These are phyloP conservation scores for Helostoma temminkii DNA, from an alignment of 2,797 vertebrate genomes.

Conservation along the genomic window DNA sequence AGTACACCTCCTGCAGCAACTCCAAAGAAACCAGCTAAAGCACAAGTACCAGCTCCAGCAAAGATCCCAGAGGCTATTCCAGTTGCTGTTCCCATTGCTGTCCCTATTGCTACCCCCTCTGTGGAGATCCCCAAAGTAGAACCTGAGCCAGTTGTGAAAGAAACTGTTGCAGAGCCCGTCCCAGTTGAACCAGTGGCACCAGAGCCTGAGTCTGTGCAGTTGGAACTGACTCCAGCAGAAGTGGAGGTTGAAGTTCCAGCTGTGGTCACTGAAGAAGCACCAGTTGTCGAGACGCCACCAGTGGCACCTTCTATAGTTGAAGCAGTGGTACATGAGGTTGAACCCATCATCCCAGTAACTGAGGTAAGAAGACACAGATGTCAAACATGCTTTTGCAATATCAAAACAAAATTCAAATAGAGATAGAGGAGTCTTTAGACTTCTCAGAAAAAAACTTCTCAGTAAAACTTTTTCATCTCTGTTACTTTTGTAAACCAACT, in stretches of 20 bases:
- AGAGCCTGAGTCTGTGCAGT: constrained; percentile 26
- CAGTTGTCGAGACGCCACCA: not conserved
- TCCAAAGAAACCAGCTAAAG: constrained; percentile 49
- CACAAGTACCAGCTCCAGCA: constrained; percentile 16
- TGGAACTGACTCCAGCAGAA: constrained; percentile 43
- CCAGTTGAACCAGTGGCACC: constrained; percentile 23
- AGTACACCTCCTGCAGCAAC: constrained; percentile 57
- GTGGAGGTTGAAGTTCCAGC: constrained; percentile 35
- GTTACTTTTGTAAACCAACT: not conserved
- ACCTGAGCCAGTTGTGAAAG: constrained; percentile 38
- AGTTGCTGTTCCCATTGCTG: constrained; percentile 18
- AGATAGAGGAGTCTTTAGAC: not conserved
- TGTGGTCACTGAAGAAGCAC: constrained; percentile 19
- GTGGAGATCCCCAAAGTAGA: constrained; percentile 26
- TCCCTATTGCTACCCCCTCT: constrained; percentile 37
- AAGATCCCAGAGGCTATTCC: constrained; percentile 48
- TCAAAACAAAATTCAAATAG: not conserved
- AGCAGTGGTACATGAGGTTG: constrained; percentile 33
- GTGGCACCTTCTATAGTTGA: constrained; percentile 26
- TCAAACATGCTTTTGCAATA: not conserved
- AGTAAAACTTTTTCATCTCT: not conserved
- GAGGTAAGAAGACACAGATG: constrained; percentile 51
- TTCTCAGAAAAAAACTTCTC: not conserved
- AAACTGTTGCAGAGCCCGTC: constrained; percentile 34
- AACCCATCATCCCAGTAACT: constrained; percentile 47